A percentile compares a stretch with the other conserved stretches of the same genome.
Conservation (phyloP, 2,888 invertebrate genomes). For the Pachymerium ferrugineum region DNA sequence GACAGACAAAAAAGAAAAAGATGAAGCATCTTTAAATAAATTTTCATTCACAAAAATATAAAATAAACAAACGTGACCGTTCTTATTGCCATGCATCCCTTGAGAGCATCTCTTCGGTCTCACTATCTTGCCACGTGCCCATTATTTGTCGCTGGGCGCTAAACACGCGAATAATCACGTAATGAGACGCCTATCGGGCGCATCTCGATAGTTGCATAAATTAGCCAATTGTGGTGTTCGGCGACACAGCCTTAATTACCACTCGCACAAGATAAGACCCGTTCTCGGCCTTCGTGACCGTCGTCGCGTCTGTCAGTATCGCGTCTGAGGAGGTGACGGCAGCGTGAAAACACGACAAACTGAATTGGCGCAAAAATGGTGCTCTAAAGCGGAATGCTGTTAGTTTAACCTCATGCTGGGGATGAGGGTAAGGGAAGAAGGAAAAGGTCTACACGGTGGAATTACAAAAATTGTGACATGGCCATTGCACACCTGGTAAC, state of each 20-base stretch:
- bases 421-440: neutral
- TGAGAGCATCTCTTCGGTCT: neutral
- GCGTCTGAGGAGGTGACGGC: slow-evolving; percentile 11
- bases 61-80: neutral
- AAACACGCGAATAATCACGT: slow-evolving; percentile 34
- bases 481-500: neutral
- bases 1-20: neutral
- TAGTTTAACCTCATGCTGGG: neutral
- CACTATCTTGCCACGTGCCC: slow-evolving; percentile 28
- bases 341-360: neutral
- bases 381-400: neutral
- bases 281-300: slow-evolving; percentile 27
- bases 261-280: slow-evolving; percentile 16
- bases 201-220: slow-evolving; percentile 32
- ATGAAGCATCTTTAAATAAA: neutral
- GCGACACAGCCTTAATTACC: slow-evolving; percentile 29
- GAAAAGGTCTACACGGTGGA: neutral
- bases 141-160: slow-evolving; percentile 32
- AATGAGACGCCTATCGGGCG: slow-evolving; percentile 33
- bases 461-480: slow-evolving; percentile 1
- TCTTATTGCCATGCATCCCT: neutral
- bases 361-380: neutral
- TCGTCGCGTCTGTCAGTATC: slow-evolving; percentile 11
- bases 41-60: neutral
- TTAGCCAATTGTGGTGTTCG: slow-evolving; percentile 31